Conservation (phyloP, 2,113 vertebrate species). For the Nipponia nippon region DNA sequence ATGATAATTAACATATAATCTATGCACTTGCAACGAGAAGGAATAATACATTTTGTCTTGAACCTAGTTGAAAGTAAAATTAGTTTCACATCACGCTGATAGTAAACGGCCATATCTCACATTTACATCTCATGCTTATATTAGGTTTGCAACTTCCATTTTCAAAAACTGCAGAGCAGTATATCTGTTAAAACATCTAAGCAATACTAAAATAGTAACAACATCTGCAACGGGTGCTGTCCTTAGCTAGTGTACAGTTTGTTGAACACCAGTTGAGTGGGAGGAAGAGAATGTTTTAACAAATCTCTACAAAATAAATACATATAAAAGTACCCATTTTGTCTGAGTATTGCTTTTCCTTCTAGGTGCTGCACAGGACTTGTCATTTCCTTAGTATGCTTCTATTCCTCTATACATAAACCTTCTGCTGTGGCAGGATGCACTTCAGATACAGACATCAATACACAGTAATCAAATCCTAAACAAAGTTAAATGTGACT, state of each 20-base stretch:
- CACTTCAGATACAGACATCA: background rate
- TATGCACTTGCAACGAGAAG: background rate
- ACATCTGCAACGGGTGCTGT: conserved; percentile 21
- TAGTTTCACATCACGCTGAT: background rate
- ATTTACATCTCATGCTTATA: background rate
- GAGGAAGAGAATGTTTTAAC: conserved; percentile 36
- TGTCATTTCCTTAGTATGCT: background rate
- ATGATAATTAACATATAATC: background rate
- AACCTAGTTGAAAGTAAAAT: background rate
- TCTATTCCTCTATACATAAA: background rate
- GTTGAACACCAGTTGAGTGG: conserved; percentile 44
- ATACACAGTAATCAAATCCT: background rate
- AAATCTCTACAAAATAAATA: conserved; percentile 29
- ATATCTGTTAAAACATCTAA: background rate
- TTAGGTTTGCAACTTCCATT: background rate
- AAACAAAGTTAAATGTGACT: background rate
- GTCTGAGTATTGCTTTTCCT: background rate
- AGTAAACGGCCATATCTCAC: background rate
- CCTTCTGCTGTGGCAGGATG: background rate
- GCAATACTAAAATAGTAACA: conserved; percentile 45
- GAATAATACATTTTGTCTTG: background rate
- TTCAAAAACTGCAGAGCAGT: conserved; percentile 10
- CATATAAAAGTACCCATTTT: background rate
- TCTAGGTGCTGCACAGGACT: background rate
- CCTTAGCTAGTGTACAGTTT: conserved; percentile 7